These are phyloP conservation scores for Marasmarcha lunaedactyla DNA, from an alignment of 2,888 invertebrate species.

Conservation along the genomic window DNA sequence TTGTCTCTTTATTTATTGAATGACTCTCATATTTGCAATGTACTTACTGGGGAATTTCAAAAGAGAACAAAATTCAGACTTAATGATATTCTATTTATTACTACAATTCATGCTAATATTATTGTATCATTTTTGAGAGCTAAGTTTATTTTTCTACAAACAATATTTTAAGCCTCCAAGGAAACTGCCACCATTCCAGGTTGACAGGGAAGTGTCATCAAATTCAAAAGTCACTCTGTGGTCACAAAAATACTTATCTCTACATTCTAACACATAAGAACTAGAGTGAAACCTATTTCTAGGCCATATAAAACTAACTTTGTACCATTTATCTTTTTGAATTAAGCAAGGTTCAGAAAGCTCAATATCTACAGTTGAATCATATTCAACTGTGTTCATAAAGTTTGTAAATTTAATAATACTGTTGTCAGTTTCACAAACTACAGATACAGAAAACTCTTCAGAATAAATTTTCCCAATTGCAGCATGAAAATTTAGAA, in stretches of 20 bases:
- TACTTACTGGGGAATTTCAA: background rate
- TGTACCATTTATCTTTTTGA: conserved; percentile 54
- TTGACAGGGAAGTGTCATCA: conserved; percentile 39
- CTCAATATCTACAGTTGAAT: conserved; percentile 48
- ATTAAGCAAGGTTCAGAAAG: conserved; percentile 50
- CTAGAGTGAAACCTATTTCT: conserved; percentile 30
- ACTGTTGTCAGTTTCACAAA: conserved; percentile 42
- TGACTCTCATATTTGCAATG: no score
- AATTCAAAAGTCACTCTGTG: conserved; percentile 49
- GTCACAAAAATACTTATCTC: conserved; percentile 37
- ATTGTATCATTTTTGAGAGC: background rate
- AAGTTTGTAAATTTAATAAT: conserved; percentile 41
- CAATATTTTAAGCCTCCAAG: conserved; percentile 55
- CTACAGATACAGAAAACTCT: conserved; percentile 41
- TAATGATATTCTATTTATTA: no score
- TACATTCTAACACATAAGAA: conserved; percentile 50
- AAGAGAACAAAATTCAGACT: background rate
- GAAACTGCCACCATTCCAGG: conserved; percentile 46
- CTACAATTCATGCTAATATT: no score
- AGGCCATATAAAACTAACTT: conserved; percentile 52
- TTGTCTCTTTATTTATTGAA: no score
- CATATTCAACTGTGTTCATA: conserved; percentile 48
- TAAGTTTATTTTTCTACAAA: conserved; percentile 24
- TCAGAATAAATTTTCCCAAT: conserved; percentile 43
- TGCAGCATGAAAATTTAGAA: conserved; percentile 39